Evolutionary conservation across 2,797 vertebrate species (phyloP).

Genomic region (Chaetophractus vellerosus): DNA sequence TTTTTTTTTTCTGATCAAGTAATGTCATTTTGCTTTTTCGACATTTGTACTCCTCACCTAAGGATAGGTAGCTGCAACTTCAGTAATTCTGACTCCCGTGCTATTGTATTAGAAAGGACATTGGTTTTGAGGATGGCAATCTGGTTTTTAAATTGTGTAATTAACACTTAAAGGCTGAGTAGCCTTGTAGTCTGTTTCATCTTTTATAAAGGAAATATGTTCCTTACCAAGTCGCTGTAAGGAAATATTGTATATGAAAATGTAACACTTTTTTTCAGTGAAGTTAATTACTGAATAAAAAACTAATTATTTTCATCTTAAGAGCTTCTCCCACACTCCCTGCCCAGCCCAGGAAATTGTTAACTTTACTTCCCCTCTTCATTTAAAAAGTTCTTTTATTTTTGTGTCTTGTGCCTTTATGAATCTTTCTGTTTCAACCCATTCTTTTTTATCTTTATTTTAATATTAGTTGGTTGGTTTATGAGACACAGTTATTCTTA

Average conservation of each 20-base stretch:
- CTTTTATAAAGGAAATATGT: neutral
- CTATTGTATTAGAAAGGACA: neutral
- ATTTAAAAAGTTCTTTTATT: slow-evolving; percentile 32
- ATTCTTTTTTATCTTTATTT: slow-evolving; percentile 28
- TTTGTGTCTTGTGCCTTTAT: neutral
- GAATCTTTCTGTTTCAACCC: neutral
- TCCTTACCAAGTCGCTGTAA: slow-evolving; percentile 42
- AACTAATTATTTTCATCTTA: neutral
- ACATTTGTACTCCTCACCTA: neutral
- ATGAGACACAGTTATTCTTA: slow-evolving; percentile 42
- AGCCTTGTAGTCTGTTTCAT: neutral
- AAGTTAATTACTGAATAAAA: slow-evolving; percentile 30
- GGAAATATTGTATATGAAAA: neutral
- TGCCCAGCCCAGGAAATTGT: neutral
- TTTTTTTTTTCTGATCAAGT: neutral
- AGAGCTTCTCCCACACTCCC: neutral
- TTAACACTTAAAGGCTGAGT: neutral
- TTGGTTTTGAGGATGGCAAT: slow-evolving; percentile 18
- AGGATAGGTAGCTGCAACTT: neutral
- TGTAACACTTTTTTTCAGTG: neutral
- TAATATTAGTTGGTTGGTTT: slow-evolving; percentile 29
- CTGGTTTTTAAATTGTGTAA: neutral
- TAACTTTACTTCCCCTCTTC: slow-evolving; percentile 27
- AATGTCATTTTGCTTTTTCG: neutral
- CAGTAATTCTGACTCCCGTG: neutral